Evolutionary conservation across 2,888 invertebrate genomes (phyloP).

Genomic region (Agonum fuliginosum): DNA sequence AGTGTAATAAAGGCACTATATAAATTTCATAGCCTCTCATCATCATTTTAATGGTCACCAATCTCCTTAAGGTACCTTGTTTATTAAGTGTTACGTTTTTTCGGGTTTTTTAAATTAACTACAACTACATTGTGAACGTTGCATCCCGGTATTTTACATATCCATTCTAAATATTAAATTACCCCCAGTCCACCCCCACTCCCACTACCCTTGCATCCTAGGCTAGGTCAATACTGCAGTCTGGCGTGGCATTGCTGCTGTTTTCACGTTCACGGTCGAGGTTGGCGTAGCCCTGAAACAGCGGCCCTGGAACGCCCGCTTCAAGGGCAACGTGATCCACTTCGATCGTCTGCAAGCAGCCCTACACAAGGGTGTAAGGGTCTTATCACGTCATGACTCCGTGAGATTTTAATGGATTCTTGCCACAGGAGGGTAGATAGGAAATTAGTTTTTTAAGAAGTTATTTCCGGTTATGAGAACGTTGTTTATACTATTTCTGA

Average conservation of each 20-base stretch:
- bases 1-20: too few relatives aligned
- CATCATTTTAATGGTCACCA: too few relatives aligned
- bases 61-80: too few relatives aligned
- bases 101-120: too few relatives aligned
- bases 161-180: too few relatives aligned
- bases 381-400: background rate
- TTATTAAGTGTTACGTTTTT: too few relatives aligned
- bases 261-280: slow-evolving; percentile 39
- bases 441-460: background rate
- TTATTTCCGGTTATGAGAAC: background rate
- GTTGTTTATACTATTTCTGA: too few relatives aligned
- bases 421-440: background rate
- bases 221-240: slow-evolving; percentile 51
- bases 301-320: slow-evolving; percentile 3
- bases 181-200: too few relatives aligned
- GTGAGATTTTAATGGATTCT: background rate
- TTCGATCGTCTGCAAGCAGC: background rate
- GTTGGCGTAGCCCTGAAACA: slow-evolving; percentile 6
- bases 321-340: background rate
- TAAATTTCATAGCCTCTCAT: too few relatives aligned
- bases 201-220: background rate
- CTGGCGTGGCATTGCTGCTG: slow-evolving; percentile 10
- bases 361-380: too few relatives aligned
- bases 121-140: too few relatives aligned
- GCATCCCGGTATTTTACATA: too few relatives aligned